These are phyloP conservation scores for Cheilosia scutellata DNA, from an alignment of 2,888 invertebrate species.

Conservation along the genomic window DNA sequence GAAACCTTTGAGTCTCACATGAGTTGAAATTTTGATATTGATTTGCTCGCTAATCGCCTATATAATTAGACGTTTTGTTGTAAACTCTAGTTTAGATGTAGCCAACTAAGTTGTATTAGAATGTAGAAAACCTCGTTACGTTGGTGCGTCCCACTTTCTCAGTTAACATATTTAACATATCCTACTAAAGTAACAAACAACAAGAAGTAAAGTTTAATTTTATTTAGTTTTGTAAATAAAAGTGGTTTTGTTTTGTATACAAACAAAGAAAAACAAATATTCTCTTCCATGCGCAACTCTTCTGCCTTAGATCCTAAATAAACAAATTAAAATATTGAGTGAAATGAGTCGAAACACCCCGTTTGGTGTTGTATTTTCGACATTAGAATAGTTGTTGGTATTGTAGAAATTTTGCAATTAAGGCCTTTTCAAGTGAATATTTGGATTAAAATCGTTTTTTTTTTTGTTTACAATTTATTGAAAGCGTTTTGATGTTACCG, in stretches of 20 bases:
- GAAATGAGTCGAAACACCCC: conserved; percentile 7
- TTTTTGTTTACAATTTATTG: neutral
- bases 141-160: conserved; percentile 38
- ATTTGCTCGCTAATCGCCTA: conserved; percentile 51
- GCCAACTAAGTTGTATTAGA: conserved; percentile 52
- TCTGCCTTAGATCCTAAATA: conserved; percentile 65
- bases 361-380: conserved; percentile 36
- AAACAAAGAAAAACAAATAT: conserved; percentile 23
- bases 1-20: conserved; percentile 52
- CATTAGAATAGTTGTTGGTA: conserved; percentile 8
- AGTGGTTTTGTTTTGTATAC: conserved; percentile 37
- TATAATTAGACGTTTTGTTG: conserved; percentile 21
- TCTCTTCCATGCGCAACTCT: conserved; percentile 72
- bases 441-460: neutral
- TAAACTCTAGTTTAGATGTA: conserved; percentile 27
- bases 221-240: conserved; percentile 65
- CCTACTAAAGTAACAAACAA: conserved; percentile 61
- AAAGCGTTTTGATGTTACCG: conserved; percentile 16
- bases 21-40: conserved; percentile 17
- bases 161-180: conserved; percentile 72
- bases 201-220: neutral
- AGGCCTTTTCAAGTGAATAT: conserved; percentile 13
- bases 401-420: conserved; percentile 22
- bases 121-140: conserved; percentile 31
- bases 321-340: neutral